Evolutionary conservation across 2,888 invertebrate genomes (phyloP).

Genomic region (Hydroisotoma schaefferi): DNA sequence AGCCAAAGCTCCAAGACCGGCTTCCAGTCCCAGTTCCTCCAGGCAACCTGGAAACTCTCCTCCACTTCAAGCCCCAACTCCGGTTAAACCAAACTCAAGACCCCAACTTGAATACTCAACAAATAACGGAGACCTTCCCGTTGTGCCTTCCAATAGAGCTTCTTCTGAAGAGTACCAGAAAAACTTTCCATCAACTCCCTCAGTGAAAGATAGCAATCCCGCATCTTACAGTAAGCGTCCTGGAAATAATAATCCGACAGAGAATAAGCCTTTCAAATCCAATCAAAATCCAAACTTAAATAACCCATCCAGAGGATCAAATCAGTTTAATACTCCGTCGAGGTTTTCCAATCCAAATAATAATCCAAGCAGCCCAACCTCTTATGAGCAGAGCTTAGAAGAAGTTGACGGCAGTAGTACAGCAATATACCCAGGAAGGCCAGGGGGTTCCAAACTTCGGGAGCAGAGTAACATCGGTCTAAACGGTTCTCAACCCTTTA

Average conservation of each 20-base stretch:
- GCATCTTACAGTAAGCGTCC: neutral
- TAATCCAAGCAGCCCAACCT: neutral
- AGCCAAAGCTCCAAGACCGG: neutral
- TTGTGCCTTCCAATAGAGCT: neutral
- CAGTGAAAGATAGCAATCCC: neutral
- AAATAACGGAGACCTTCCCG: neutral
- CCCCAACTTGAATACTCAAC: neutral
- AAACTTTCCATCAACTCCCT: neutral
- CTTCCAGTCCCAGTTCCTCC: neutral
- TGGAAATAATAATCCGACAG: neutral
- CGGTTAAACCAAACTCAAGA: neutral
- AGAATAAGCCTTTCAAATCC: neutral
- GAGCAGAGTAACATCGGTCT: neutral
- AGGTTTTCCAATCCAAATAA: neutral
- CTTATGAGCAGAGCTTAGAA: slow-evolving; percentile 1
- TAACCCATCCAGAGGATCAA: neutral
- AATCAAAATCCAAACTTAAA: too few relatives aligned
- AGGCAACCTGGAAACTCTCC: neutral
- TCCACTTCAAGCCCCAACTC: neutral
- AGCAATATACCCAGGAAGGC: slow-evolving; percentile 18
- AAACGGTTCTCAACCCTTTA: too few relatives aligned
- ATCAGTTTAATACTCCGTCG: neutral
- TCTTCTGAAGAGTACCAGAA: neutral
- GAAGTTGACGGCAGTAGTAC: slow-evolving; percentile 16
- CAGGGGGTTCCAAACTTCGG: neutral